Percentiles rank a stretch among this genome's conserved stretches.
Conservation (phyloP, 2,113 vertebrate species). For the Xiphophorus hellerii region DNA sequence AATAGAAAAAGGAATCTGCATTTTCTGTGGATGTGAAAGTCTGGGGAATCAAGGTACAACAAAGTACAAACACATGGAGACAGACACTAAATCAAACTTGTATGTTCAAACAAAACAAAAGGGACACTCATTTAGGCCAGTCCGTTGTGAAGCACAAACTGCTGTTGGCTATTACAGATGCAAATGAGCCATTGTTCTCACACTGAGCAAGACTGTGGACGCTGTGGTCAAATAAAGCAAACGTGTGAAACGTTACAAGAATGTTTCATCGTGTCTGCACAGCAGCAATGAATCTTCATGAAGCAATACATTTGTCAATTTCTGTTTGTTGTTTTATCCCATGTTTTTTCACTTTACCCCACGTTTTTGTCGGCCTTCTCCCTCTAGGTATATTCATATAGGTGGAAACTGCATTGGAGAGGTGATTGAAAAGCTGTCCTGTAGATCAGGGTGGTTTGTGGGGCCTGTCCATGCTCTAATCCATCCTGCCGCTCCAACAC, state of each 20-base stretch:
- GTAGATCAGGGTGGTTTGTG: conserved; percentile 80
- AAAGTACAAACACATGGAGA: conserved; percentile 29
- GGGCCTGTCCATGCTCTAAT: conserved; percentile 90
- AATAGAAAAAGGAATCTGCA: conserved; percentile 53
- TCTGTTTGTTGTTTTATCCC: conserved; percentile 58
- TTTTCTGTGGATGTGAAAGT: conserved; percentile 54
- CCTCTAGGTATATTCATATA: conserved; percentile 72
- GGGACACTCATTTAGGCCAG: conserved; percentile 24
- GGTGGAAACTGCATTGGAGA: conserved; percentile 67
- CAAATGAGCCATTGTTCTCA: conserved; percentile 63
- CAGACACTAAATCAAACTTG: conserved; percentile 23
- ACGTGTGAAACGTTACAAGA: conserved; percentile 20
- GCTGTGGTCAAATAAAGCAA: conserved; percentile 19
- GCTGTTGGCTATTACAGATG: conserved; percentile 50
- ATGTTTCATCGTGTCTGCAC: conserved; percentile 46
- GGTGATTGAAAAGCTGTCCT: conserved; percentile 87
- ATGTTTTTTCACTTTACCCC: conserved; percentile 30
- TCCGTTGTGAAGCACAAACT: conserved; percentile 48
- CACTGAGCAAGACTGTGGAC: conserved; percentile 38
- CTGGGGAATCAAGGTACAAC: conserved; percentile 40
- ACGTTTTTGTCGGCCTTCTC: conserved; percentile 28
- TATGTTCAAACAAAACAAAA: conserved; percentile 24
- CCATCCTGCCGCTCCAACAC: conserved; percentile 81
- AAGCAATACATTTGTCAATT: conserved; percentile 66
- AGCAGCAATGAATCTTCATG: conserved; percentile 38